Evolutionary conservation across 2,113 vertebrate species (phyloP), one percentile per base, ranked within the genome.

Genomic region (Acrocephalus kingi): DNA sequence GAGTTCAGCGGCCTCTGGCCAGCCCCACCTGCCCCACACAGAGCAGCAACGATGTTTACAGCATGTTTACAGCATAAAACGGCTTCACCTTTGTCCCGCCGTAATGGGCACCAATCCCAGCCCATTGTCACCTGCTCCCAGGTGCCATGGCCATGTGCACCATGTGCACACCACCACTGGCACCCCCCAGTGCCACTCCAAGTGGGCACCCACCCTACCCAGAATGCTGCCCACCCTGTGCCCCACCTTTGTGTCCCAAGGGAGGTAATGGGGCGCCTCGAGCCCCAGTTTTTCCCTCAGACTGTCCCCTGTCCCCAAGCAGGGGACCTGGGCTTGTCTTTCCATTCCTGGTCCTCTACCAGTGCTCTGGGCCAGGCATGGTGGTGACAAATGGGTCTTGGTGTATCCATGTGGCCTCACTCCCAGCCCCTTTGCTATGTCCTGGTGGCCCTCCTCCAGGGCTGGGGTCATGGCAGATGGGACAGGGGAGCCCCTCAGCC

Each of bases 131-230:
- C 51, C 71, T 41, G 54, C 55, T 41, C 10, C 23, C 64, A 8
- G n/a, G 52, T 6, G 11, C 22, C 2, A 5, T 85, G 72, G 48
- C 59, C 6, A 0, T 1, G 3, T 6, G 12, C 45, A 13, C 6
- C n/a, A 9, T 2, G 27, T 35, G 31, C 0, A 0, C 10, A 3
- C 10, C 6, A 8, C 17, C 1, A 1, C 48, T 4, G 31, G 67
- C 63, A 23, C 14, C 3, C 4, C 5, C 9, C 0, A 0, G 28
- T 37, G 58, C 41, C 5, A 2, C 25, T 55, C 21, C 0, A 1
- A 58, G 30, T 5, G 22, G 35, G 33, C 5, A 15, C 31, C 4
- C 16, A 59, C 25, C 20, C 48, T 20, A 5, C 14, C n/a, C 28
- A 2, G 20, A 24, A 8, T 23, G 15, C 37, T 54, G 54, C 62